Base-by-base conservation (phyloP, 2,888 invertebrate species). In the Standfussiana lucernea region DNA sequence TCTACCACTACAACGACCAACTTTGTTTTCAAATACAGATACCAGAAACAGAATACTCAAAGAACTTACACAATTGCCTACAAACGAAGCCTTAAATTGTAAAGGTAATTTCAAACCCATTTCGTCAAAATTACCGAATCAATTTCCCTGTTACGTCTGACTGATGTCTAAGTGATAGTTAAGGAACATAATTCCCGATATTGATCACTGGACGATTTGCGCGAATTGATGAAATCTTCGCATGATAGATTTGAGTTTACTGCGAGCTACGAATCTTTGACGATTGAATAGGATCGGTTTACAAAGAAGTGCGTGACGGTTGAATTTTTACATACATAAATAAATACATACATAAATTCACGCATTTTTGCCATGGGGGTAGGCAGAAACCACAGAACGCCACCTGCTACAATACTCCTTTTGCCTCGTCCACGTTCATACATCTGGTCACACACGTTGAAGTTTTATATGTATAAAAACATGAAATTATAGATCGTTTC, bases 161-260 rank as follows among this genome's bases (percentile, higher is more conserved):
- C 82, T 85, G 86, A 90, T 83, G 66, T 53, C 71, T 42, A 82
- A 88, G 84, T 89, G 83, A 85, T 89, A 89, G 85, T 86, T 86
- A 82, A 85, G 69, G 83, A 77, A 80, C 42, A 86, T 84, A 78
- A 89, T 84, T 70, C 78, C 35, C 62, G 80, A 80, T 87, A 89
- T 89, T 87, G 87, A 89, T 90, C 86, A 86, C 79, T 66, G 78
- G 83, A 72, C 85, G 79, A 79, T 88, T 87, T 84, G 75, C 61
- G 69, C 79, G 86, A 86, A 88, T 88, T 92, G 90, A 92, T 92
- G 90, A 92, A 92, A 92, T 88, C 86, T 88, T 87, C 82, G 87
- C 85, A 86, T 90, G 90, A 91, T 86, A 85, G 86, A 89, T 89
- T 74, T 82, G 73, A 79, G 75, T 77, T 75, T 24, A 78, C 85